A percentile compares a stretch with the other conserved stretches of the same genome.
Conservation (phyloP, 2,797 vertebrate genomes). For the Neosalanx taihuensis region DNA sequence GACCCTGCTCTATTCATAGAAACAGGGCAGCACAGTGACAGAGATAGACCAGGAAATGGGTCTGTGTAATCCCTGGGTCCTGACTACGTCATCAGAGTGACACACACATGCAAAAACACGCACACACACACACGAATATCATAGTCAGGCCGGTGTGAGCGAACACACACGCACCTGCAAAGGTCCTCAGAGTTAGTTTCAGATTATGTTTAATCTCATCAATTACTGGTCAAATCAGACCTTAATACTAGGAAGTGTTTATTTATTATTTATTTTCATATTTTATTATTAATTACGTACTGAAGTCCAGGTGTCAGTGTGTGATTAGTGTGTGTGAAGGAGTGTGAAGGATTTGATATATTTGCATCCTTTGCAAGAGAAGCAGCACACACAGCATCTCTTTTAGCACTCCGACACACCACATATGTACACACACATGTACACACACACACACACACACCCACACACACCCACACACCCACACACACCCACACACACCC, state of each 20-base stretch:
- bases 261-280: background rate
- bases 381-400: background rate
- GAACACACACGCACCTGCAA: background rate
- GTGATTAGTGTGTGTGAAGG: too few relatives aligned
- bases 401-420: background rate
- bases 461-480: slow-evolving; percentile 4
- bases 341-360: too few relatives aligned
- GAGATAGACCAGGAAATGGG: slow-evolving; percentile 70
- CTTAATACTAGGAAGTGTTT: background rate
- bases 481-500: background rate
- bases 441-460: background rate
- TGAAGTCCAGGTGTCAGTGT: too few relatives aligned
- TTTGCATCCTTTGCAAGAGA: background rate
- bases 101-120: background rate
- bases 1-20: slow-evolving; percentile 63
- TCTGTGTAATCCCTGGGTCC: slow-evolving; percentile 59
- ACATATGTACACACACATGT: background rate
- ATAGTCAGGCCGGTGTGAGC: background rate
- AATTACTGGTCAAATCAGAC: background rate
- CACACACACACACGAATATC: background rate
- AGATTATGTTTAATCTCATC: slow-evolving; percentile 12
- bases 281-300: background rate
- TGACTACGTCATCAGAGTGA: slow-evolving; percentile 15
- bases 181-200: background rate
- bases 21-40: slow-evolving; percentile 53